Evolutionary conservation across 2,888 invertebrate species (phyloP), one percentile per base, ranked within the genome.

Genomic region (Lasius platythorax): DNA sequence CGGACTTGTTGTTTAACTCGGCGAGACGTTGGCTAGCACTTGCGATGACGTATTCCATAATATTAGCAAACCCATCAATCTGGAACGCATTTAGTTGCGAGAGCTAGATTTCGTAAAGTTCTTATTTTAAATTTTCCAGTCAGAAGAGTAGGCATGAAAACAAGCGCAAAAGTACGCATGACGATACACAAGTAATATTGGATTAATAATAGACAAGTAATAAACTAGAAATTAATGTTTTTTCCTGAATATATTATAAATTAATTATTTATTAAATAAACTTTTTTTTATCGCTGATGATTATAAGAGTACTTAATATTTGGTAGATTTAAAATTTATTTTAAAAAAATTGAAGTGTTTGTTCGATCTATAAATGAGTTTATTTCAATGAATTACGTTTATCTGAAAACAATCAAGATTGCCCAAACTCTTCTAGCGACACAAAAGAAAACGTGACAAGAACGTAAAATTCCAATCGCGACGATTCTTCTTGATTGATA

Each of bases 21-120:
- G 76, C 87, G 88, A 87, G 85, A n/a, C n/a, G 86, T 86, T 83
- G 84, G 83, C 83, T 88, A 86, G 87, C 87, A 86, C 84, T 86
- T 87, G 86, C 40, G 23, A n/a, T 86, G 88, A 88, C 87, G 86
- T 88, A 70, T 76, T 70, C 73, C 56, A 84, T 46, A 82, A 88
- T 86, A 86, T 87, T 88, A 88, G 85, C 85, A 83, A 83, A 83
- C 84, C 74, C 74, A 82, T 84, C 79, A 84, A 86, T 82, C 85
- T 83, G 82, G 84, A 87, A 30, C 87, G 83, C 73, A 75, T 85
- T 79, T 70, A n/a, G 72, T 64, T 56, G 23, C 40, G 43, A 40
- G 64, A 64, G n/a, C 5, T n/a, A n/a, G 18, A 40, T 66, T 66
- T 66, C 30, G 23, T 40, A 12, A 66, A 40, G 2, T 23, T 15